phyloP scores from a whole-genome alignment of 2,797 vertebrate genomes.

The Tarsius wallacei region DNA sequence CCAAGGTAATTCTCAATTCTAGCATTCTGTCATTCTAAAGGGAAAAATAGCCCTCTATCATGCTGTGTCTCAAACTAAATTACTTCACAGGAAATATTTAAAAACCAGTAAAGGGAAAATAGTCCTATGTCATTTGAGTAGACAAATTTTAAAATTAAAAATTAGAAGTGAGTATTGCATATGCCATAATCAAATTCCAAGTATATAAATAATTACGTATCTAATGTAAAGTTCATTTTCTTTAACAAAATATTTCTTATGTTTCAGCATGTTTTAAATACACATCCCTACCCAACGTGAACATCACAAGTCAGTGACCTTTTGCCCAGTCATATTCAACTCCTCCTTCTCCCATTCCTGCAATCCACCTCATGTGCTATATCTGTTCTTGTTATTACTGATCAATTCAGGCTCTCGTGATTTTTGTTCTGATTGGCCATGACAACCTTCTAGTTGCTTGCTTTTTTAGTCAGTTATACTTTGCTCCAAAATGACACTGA shows the following conservation, averaged over 20 bases:
- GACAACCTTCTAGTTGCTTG: neutral
- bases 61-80: neutral
- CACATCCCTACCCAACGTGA: neutral
- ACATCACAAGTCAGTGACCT: neutral
- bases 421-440: neutral
- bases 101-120: neutral
- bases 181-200: neutral
- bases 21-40: neutral
- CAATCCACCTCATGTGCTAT: neutral
- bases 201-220: neutral
- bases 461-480: neutral
- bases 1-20: neutral
- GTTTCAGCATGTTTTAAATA: neutral
- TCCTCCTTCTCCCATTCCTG: neutral
- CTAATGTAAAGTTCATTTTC: neutral
- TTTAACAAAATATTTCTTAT: neutral
- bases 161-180: neutral
- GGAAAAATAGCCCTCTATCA: neutral
- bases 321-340: neutral
- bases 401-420: neutral
- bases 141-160: conserved; percentile 21
- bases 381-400: neutral
- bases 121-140: neutral
- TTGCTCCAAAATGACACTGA: neutral
- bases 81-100: neutral